phyloP scores from a whole-genome alignment of 2,797 vertebrate species.

The Lagorchestes hirsutus region DNA sequence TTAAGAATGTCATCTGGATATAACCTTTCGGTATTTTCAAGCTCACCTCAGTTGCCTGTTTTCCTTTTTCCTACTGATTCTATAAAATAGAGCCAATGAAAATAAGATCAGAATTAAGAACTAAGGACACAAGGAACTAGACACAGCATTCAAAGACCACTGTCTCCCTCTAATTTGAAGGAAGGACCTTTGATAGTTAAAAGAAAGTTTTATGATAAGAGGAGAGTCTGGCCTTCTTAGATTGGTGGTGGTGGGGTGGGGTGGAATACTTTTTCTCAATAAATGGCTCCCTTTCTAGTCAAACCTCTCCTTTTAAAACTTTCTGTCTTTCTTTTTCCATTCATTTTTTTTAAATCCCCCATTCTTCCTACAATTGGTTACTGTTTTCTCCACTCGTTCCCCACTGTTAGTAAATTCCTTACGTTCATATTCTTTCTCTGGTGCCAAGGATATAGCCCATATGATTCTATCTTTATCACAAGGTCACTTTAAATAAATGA shows the following conservation, averaged over 20 bases:
- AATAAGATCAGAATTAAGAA: slow-evolving; percentile 56
- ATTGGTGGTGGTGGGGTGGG: not conserved
- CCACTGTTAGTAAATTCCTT: not conserved
- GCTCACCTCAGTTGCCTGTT: slow-evolving; percentile 40
- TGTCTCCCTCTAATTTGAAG: not conserved
- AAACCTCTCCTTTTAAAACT: slow-evolving; percentile 6
- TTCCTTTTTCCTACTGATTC: slow-evolving; percentile 31
- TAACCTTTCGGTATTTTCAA: slow-evolving; percentile 47
- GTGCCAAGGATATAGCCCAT: not conserved
- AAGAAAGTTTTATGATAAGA: not conserved
- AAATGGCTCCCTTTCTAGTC: slow-evolving; percentile 17
- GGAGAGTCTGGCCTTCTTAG: not conserved
- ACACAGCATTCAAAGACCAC: not conserved
- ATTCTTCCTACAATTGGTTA: not conserved
- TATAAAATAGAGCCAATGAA: slow-evolving; percentile 59
- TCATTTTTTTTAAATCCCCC: not conserved
- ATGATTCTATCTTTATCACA: slow-evolving; percentile 35
- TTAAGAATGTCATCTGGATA: slow-evolving; percentile 59
- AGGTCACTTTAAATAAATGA: slow-evolving; percentile 59
- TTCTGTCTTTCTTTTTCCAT: slow-evolving; percentile 1
- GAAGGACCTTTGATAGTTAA: not conserved
- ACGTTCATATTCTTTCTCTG: not conserved
- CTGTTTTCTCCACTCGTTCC: not conserved
- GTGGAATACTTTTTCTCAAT: slow-evolving; percentile 14
- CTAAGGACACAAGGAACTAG: not conserved